Percentiles rank a stretch among this genome's conserved stretches.
Conservation (phyloP, 2,797 vertebrate species). For the Vespertilio murinus region DNA sequence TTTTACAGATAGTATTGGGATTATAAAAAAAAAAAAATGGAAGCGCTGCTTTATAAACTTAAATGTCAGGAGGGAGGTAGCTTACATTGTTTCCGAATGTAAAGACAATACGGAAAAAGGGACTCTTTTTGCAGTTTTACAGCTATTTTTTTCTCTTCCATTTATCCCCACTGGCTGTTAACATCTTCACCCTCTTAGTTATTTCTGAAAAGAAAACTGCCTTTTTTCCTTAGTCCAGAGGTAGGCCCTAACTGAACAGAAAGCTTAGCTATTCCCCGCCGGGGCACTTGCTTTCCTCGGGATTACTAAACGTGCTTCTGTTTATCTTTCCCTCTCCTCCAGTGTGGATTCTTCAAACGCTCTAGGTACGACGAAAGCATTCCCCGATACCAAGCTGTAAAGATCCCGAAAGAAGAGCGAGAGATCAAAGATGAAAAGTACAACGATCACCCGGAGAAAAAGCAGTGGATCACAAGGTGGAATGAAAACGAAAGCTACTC, state of each 20-base stretch:
- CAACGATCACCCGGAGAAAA: constrained; percentile 89
- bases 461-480: constrained; percentile 96
- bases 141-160: neutral
- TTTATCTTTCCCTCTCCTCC: constrained; percentile 48
- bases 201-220: constrained; percentile 49
- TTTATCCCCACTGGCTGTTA: neutral
- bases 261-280: neutral
- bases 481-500: constrained; percentile 94
- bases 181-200: constrained; percentile 25
- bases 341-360: constrained; percentile 98
- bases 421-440: constrained; percentile 87
- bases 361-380: constrained; percentile 93
- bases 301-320: neutral
- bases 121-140: constrained; percentile 45
- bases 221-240: constrained; percentile 22
- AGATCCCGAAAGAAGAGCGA: constrained; percentile 92
- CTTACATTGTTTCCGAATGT: neutral
- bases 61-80: neutral
- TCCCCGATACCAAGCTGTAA: constrained; percentile 95
- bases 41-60: constrained; percentile 7
- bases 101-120: constrained; percentile 20
- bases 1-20: neutral
- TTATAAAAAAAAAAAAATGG: constrained; percentile 12
- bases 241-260: constrained; percentile 33
- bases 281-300: neutral